Evolutionary conservation across 2,797 vertebrate species (phyloP), one percentile per base, ranked within the genome.

Genomic region (Epinephelus awoara): DNA sequence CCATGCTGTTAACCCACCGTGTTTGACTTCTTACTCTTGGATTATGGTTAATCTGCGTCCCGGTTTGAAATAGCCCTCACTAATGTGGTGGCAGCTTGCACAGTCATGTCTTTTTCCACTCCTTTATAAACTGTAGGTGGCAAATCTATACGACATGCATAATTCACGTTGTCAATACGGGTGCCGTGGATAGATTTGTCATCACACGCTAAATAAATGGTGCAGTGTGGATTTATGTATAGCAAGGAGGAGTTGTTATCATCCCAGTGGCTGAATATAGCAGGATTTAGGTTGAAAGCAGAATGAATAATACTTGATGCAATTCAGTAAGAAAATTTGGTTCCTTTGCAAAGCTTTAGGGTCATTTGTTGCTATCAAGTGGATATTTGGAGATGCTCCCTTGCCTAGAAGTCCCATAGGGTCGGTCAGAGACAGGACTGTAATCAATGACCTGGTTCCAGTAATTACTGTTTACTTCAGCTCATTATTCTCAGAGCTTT

Each of bases 381-480:
- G 13, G 40, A 83, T 69, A 82, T 91, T 83, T 78, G 58, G 79
- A 72, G 66, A 81, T 29, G 29, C 66, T 67, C 51, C 44, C 50
- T 34, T 15, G 25, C 52, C 23, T 49, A 2, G 38, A 67, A 78
- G 75, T 77, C 83, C 85, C 84, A 5, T 0, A n/a, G 70, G 79
- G 44, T 46, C n/a, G 51, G 69, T 81, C 52, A 47, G 59, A 63
- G 54, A 76, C 64, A 67, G 47, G 59, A 70, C 56, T 73, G 52
- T 87, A 87, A 91, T 92, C 88, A 92, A 88, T 91, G 80, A 84
- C 80, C 81, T 75, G 73, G 66, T 85, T 86, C 70, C 63, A 79
- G 75, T 90, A 91, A 92, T 91, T 89, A 91, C 84, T 90, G 85
- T 86, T 93, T 89, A 77, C 85, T 87, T 88, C 81, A 44, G 72